Conservation (phyloP, 2,113 vertebrate genomes). For the Beaufortia kweichowensis region DNA sequence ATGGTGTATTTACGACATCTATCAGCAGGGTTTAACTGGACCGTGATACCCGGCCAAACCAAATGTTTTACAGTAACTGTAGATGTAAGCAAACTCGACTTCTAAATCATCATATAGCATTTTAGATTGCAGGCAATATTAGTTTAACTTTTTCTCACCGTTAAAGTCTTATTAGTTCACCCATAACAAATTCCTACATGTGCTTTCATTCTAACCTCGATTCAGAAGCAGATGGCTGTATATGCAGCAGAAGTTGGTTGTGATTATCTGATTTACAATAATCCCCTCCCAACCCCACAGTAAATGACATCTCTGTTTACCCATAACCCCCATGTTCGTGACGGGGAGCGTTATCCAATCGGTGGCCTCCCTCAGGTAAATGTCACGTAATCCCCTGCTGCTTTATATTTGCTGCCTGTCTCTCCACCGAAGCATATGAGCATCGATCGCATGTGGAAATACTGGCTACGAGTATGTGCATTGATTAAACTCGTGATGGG, state of each 20-base stretch:
- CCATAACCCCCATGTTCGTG: constrained; percentile 62
- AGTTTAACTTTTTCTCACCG: neutral
- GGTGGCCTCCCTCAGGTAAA: constrained; percentile 72
- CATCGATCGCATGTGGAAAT: constrained; percentile 44
- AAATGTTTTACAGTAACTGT: neutral
- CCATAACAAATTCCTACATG: constrained; percentile 17
- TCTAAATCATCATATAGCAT: neutral
- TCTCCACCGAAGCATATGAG: constrained; percentile 33
- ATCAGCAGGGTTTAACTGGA: too few relatives aligned
- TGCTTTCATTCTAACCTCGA: neutral
- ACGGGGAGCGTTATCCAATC: constrained; percentile 63
- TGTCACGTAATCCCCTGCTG: constrained; percentile 66
- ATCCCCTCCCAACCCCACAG: constrained; percentile 63
- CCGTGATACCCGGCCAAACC: neutral
- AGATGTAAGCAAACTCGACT: neutral
- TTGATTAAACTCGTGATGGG: neutral
- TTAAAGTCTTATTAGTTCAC: neutral
- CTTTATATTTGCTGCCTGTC: constrained; percentile 50
- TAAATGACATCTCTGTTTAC: constrained; percentile 77
- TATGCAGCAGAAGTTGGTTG: constrained; percentile 24
- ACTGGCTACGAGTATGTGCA: neutral
- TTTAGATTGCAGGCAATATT: neutral
- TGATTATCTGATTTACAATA: constrained; percentile 47
- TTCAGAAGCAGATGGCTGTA: constrained; percentile 32
- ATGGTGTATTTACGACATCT: too few relatives aligned